phyloP scores from a whole-genome alignment of 2,113 vertebrate species.

The Noctilio leporinus region DNA sequence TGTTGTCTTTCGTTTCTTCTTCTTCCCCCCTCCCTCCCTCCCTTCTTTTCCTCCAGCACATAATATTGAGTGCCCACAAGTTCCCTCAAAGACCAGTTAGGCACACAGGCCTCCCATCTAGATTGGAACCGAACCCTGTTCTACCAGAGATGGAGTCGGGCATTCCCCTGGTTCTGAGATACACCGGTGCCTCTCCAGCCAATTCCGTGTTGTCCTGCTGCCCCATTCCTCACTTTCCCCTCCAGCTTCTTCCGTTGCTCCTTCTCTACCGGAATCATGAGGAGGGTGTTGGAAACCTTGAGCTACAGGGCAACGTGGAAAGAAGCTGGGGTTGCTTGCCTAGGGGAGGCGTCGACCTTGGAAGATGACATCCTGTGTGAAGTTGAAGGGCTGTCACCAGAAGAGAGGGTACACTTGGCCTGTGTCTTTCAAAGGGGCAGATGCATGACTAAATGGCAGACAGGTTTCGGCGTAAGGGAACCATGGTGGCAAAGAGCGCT shows the following conservation, averaged over 20 bases:
- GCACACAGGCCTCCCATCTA: background rate
- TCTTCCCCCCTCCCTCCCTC: background rate
- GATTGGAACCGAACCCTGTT: no score
- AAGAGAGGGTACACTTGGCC: background rate
- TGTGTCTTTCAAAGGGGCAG: background rate
- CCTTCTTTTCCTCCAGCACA: background rate
- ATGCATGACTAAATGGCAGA: background rate
- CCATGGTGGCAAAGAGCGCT: background rate
- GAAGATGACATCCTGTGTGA: background rate
- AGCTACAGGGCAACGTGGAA: background rate
- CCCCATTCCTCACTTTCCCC: accelerated
- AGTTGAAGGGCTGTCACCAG: background rate
- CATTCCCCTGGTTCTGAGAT: background rate
- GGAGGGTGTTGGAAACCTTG: background rate
- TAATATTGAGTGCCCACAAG: background rate
- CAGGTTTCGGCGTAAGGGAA: background rate
- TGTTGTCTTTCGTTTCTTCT: background rate
- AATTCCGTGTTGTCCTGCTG: background rate
- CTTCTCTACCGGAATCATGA: background rate
- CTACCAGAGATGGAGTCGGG: background rate
- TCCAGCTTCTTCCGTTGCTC: background rate
- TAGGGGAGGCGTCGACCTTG: background rate
- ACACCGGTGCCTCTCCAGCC: background rate
- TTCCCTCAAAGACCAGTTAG: background rate
- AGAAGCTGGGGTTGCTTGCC: background rate